Evolutionary conservation across 1,140 invertebrate genomes (phyloP).

Genomic region (Cyrtorhinus lividipennis): DNA sequence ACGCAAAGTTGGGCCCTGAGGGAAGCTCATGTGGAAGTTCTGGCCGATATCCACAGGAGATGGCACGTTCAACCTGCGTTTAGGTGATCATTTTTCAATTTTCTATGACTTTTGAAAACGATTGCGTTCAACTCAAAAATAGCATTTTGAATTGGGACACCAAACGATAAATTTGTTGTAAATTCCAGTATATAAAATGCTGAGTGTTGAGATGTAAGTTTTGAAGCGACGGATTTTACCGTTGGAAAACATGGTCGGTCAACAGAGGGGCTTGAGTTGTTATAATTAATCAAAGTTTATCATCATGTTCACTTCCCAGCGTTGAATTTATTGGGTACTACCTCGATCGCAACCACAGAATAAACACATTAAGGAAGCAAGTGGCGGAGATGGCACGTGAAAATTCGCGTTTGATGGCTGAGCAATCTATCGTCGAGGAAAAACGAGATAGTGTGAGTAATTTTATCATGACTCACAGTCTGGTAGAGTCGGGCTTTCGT

Average conservation of each 20-base stretch:
- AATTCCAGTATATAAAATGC: too few relatives aligned
- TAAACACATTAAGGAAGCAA: constrained; percentile 59
- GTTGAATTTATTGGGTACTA: constrained; percentile 93
- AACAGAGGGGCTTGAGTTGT: too few relatives aligned
- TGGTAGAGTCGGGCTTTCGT: too few relatives aligned
- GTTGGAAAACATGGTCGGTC: too few relatives aligned
- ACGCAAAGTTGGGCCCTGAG: constrained; percentile 59
- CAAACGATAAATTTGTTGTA: too few relatives aligned
- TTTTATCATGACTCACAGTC: not conserved
- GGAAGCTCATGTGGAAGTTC: constrained; percentile 58
- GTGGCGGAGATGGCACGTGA: constrained; percentile 58
- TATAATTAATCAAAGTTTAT: too few relatives aligned
- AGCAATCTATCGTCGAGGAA: constrained; percentile 54
- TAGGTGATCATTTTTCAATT: constrained; percentile 25
- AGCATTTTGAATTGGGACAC: too few relatives aligned
- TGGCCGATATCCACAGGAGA: constrained; percentile 75
- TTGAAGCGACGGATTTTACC: too few relatives aligned
- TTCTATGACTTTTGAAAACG: not conserved
- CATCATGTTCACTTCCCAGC: constrained; percentile 34
- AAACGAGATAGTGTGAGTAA: constrained; percentile 59
- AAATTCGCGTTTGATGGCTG: constrained; percentile 50
- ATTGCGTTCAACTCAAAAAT: too few relatives aligned
- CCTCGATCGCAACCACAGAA: constrained; percentile 60
- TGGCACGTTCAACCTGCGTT: constrained; percentile 86
- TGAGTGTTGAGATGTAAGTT: too few relatives aligned